Base-by-base conservation (phyloP, 2,113 vertebrate species). In the Philantomba maxwellii region DNA sequence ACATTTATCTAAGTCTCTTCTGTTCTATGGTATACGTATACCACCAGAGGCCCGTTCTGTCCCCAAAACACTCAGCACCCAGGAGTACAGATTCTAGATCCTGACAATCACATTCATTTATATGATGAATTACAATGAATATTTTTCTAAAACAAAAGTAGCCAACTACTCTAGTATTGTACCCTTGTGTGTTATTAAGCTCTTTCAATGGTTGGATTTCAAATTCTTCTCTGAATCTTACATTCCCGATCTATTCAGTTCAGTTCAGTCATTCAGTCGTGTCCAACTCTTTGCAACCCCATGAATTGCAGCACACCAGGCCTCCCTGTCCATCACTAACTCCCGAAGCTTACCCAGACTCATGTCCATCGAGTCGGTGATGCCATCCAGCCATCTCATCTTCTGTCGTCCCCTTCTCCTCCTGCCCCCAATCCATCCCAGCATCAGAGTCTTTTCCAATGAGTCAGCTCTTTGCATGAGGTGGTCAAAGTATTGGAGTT, bases 91-190 rank as follows among this genome's bases (percentile, higher is more conserved):
- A 78, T 70, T 81, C 80, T 87, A 66, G 28, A 94, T 92, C 6
- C 33, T 66, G 12, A 82, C 13, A 33, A 21, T 89, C 78, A 43
- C 13, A 86, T 81, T 82, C 13, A n/a, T 36, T 82, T 87, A 4
- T 75, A 45, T 77, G 75, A 95, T 25, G 66, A 89, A 66, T 85
- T 85, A 30, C 2, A 28, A 75, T 82, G 94, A 87, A 82, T 82
- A 75, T 77, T 10, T 70, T 96, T 84, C n/a, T 62, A 70, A 91
- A 73, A 45, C 45, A 86, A 49, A 53, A 17, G 21, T 55, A 47
- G 43, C 9, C 30, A 87, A 66, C 28, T 82, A 13, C 25, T 60
- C 73, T 89, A 70, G 19, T n/a, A 83, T 16, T 58, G 8, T 75
- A 36, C 39, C 17, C 4, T 89, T 92, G 7, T 1, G 2, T 89